phyloP scores from a whole-genome alignment of 2,888 invertebrate genomes.

The Drosophila macrothrix region DNA sequence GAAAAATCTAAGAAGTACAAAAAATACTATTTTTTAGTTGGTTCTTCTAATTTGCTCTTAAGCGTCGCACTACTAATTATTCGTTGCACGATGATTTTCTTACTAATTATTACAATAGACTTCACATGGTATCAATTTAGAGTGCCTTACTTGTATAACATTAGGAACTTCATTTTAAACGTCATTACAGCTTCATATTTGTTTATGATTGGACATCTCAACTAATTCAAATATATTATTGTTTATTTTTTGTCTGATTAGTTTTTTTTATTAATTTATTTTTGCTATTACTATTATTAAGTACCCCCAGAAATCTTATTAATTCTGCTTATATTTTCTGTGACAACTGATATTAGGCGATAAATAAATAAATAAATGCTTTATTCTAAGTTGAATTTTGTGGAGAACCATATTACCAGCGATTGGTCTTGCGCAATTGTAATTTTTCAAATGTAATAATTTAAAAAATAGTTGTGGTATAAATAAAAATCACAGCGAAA shows the following conservation, averaged over 20 bases:
- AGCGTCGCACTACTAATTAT: not conserved
- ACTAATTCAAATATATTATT: not conserved
- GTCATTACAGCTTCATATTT: not conserved
- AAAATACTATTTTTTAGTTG: too few relatives aligned
- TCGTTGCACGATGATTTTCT: not conserved
- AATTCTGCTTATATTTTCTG: not conserved
- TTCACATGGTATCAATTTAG: not conserved
- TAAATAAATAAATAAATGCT: not conserved
- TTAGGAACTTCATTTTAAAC: not conserved
- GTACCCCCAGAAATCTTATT: not conserved
- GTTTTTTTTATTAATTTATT: not conserved
- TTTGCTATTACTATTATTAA: not conserved
- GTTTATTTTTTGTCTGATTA: not conserved
- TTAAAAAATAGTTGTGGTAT: not conserved
- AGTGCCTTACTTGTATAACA: not conserved
- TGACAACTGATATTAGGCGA: not conserved
- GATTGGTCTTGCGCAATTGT: not conserved
- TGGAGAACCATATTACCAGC: not conserved
- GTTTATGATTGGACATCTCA: not conserved
- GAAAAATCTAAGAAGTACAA: not conserved
- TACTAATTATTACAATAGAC: not conserved
- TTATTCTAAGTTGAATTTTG: not conserved
- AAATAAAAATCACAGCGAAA: not conserved
- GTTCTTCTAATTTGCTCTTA: not conserved
- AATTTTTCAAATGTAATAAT: not conserved